Evolutionary conservation across 1,140 invertebrate genomes (phyloP).

Genomic region (Trichonephila clavipes): DNA sequence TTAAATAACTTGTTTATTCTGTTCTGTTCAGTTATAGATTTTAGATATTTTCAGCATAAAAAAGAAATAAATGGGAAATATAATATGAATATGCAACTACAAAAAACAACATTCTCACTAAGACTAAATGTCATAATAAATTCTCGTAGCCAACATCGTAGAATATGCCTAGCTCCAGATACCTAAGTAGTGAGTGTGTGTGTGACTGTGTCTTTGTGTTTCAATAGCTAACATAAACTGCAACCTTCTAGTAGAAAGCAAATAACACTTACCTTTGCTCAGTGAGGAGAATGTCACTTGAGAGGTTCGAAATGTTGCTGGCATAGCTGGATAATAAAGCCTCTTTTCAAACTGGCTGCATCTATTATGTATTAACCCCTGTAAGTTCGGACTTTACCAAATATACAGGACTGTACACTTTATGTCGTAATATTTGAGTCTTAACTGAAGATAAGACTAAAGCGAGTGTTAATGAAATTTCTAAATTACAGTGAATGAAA

Average conservation of each 20-base stretch:
- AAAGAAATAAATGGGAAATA: no score
- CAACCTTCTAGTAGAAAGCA: conserved; percentile 25
- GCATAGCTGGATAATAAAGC: background rate
- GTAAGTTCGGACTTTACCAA: no score
- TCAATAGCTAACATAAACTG: conserved; percentile 38
- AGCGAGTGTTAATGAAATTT: no score
- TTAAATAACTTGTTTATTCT: no score
- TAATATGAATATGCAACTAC: no score
- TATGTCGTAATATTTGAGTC: no score
- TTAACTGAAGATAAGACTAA: no score
- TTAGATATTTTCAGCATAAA: no score
- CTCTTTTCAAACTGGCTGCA: background rate
- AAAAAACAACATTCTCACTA: background rate
- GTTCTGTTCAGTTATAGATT: no score
- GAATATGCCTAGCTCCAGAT: background rate
- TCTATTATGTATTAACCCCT: no score
- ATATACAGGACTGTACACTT: no score
- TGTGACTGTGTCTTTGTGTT: background rate
- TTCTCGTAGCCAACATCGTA: background rate
- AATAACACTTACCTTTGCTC: conserved; percentile 27
- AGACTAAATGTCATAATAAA: background rate
- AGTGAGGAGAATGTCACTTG: background rate
- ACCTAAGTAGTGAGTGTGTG: background rate
- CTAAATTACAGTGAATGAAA: no score
- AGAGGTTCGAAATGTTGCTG: background rate